Evolutionary conservation across 2,888 invertebrate genomes (phyloP).

Genomic region (Archaeoteleia sp.): DNA sequence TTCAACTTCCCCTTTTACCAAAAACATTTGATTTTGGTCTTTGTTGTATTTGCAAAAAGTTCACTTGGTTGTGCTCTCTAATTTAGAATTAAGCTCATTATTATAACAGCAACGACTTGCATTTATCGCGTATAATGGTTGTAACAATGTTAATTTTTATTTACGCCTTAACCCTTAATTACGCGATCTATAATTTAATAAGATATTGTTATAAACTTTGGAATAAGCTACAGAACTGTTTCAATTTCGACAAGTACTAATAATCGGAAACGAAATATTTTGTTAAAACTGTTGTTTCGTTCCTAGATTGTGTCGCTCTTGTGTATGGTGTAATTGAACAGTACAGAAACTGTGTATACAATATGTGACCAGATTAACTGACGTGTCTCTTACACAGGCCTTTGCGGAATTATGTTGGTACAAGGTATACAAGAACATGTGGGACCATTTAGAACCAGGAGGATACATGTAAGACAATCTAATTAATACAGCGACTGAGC

Average conservation of each 20-base stretch:
- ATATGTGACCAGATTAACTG: slow-evolving; percentile 30
- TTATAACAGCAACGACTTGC: slow-evolving; percentile 17
- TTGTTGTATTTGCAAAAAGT: slow-evolving; percentile 23
- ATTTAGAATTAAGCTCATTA: slow-evolving; percentile 32
- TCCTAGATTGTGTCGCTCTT: too few species aligned
- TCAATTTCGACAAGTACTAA: too few species aligned
- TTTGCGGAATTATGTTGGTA: slow-evolving; percentile 19
- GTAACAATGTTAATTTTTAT: too few species aligned
- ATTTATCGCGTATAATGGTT: too few species aligned
- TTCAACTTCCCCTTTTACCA: slow-evolving; percentile 33
- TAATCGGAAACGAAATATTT: too few species aligned
- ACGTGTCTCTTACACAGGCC: slow-evolving; percentile 28
- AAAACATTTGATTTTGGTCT: slow-evolving; percentile 38
- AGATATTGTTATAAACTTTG: too few species aligned
- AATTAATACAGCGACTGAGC: too few species aligned
- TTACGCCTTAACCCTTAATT: too few species aligned
- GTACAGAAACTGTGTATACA: slow-evolving; percentile 20
- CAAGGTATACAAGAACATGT: slow-evolving; percentile 15
- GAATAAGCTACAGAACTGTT: too few species aligned
- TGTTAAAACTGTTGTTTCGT: too few species aligned
- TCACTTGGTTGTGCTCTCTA: slow-evolving; percentile 1
- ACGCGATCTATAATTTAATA: too few species aligned
- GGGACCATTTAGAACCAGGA: slow-evolving; percentile 13
- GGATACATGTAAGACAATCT: slow-evolving; percentile 14
- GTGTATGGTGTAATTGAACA: slow-evolving; percentile 34